A percentile compares a stretch with the other conserved stretches of the same genome.
These are phyloP conservation scores for Rhagoletis zephyria DNA, from an alignment of 1,140 invertebrate species.

Conservation along the genomic window DNA sequence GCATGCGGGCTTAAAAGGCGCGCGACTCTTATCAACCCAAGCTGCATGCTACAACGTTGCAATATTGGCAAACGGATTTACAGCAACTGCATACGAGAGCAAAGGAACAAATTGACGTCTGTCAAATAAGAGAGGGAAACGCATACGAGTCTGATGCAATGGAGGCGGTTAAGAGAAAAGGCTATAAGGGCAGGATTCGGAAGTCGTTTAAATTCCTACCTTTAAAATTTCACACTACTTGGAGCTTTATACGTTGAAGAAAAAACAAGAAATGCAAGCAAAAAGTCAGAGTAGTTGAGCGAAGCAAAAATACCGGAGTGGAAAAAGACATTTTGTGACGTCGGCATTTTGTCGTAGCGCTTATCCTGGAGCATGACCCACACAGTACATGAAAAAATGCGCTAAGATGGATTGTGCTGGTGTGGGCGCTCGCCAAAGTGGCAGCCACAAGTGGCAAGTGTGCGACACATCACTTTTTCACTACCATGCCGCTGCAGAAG, in stretches of 20 bases:
- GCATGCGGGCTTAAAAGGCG: neutral
- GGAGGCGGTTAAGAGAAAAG: neutral
- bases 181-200: neutral
- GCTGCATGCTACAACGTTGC: neutral
- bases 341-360: slow-evolving; percentile 8
- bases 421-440: neutral
- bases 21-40: neutral
- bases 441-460: slow-evolving; percentile 41
- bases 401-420: slow-evolving; percentile 17
- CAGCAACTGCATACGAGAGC: neutral
- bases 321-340: slow-evolving; percentile 5
- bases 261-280: too few species aligned
- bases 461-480: slow-evolving; percentile 43
- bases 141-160: neutral
- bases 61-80: slow-evolving; percentile 17
- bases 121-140: slow-evolving; percentile 12
- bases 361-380: slow-evolving; percentile 10
- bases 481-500: neutral
- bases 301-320: neutral
- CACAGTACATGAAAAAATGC: neutral
- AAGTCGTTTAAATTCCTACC: neutral
- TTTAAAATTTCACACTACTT: neutral
- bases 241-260: neutral
- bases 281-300: neutral
- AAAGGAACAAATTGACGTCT: neutral